Base-by-base conservation (phyloP, 2,113 vertebrate species). In the Ailuropoda melanoleuca region DNA sequence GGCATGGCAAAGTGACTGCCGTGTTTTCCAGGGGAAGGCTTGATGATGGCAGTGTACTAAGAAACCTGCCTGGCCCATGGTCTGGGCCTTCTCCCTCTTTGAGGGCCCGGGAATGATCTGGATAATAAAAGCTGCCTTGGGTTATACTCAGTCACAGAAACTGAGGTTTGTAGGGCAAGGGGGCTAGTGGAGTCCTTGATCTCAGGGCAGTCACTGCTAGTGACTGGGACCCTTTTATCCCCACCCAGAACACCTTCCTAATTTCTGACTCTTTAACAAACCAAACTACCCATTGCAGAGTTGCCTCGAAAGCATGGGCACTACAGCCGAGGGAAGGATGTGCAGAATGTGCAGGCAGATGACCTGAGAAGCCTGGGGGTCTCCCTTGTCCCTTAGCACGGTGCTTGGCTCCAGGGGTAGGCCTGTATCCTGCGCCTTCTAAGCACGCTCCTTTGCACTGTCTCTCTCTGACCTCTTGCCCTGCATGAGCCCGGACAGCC, bases 341-440 rank as follows among this genome's bases (percentile, higher is more conserved):
- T 48, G 48, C 37, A 17, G 60, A 72, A 23, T 3, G 0, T 15
- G 26, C n/a, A 58, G 37, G 31, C 18, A 39, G 70, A 29, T 6
- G 4, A 88, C 18, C 64, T 6, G 4, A 12, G 43, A 58, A 26
- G 55, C 56, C 78, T 55, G 53, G 34, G 26, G 14, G 46, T 24
- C 12, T 1, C 64, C 48, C 56, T 24, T 1, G 1, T 9, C 46
- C 64, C 26, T 88, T 2, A 64, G 81, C 37, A 19, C 6, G 1
- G 72, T 0, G 0, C 24, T 48, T 1, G 0, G 31, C n/a, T 90
- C 53, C 21, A 1, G 12, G 1, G 58, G 5, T 4, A 11, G 50
- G 50, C 48, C 75, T 0, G 0, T 0, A 1, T 9, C 39, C 43
- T 6, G 6, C 1, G 2, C 17, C 19, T 31, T 10, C 62, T 46